Evolutionary conservation across 2,797 vertebrate species (phyloP).

Genomic region (Buceros bicornis): DNA sequence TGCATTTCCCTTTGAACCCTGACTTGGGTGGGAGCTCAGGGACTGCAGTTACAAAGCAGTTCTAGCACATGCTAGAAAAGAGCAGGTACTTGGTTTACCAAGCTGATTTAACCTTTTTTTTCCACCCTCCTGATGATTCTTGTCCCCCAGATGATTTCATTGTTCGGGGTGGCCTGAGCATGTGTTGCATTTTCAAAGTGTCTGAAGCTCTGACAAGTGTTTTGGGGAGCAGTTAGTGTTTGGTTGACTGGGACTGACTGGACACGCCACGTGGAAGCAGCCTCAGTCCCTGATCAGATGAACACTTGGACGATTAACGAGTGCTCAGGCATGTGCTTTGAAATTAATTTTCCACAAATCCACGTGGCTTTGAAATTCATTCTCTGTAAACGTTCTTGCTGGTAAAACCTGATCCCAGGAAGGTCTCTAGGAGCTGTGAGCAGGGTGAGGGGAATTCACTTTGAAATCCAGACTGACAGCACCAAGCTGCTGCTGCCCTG

Average conservation of each 20-base stretch:
- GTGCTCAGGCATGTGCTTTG: background rate
- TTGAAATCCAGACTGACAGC: background rate
- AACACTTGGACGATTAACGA: background rate
- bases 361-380: slow-evolving; percentile 24
- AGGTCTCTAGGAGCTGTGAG: background rate
- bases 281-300: background rate
- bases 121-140: background rate
- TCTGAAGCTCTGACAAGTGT: background rate
- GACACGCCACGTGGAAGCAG: background rate
- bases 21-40: background rate
- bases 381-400: background rate
- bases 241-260: background rate
- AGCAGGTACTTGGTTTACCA: background rate
- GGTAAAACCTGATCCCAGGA: background rate
- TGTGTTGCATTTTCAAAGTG: background rate
- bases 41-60: background rate
- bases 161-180: background rate
- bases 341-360: background rate
- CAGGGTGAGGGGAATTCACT: accelerated
- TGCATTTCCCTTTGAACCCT: background rate
- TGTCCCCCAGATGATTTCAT: background rate
- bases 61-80: accelerated
- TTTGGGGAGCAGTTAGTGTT: background rate
- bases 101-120: background rate
- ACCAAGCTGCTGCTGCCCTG: background rate